These are phyloP conservation scores for Neotoma lepida DNA, from an alignment of 2,113 vertebrate species.

Conservation along the genomic window DNA sequence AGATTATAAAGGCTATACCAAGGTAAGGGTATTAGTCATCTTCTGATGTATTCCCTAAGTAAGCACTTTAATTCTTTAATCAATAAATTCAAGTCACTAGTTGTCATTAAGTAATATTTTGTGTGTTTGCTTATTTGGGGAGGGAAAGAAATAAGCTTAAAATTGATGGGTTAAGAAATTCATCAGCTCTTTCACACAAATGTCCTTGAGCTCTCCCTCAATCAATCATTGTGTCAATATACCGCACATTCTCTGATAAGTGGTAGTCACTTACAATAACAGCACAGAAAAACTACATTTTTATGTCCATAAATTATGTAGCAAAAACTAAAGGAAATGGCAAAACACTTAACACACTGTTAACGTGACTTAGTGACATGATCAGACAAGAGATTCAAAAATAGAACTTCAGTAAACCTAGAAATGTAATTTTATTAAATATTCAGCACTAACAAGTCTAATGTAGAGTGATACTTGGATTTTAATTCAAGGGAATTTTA, in stretches of 20 bases:
- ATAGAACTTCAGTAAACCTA: not conserved
- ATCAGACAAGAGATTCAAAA: not conserved
- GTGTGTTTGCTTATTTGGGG: not conserved
- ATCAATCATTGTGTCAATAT: constrained; percentile 47
- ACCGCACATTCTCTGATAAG: constrained; percentile 12
- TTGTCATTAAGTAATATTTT: constrained; percentile 41
- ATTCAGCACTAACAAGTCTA: not conserved
- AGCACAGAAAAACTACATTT: not conserved
- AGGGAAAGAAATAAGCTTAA: not conserved
- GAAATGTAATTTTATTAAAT: not conserved
- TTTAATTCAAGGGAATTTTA: constrained; percentile 29
- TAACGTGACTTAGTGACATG: not conserved
- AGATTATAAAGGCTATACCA: not conserved
- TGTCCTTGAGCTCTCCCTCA: not conserved
- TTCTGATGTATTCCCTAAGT: not conserved
- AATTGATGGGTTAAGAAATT: constrained; percentile 34
- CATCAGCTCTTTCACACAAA: constrained; percentile 28
- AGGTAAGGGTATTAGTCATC: constrained; percentile 33
- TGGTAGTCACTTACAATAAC: constrained; percentile 43
- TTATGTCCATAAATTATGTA: constrained; percentile 58
- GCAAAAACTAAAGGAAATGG: constrained; percentile 13
- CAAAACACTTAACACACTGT: not conserved
- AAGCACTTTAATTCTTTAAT: constrained; percentile 55
- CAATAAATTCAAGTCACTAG: constrained; percentile 26
- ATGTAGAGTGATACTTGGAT: constrained; percentile 13